Percentiles rank a stretch among this genome's conserved stretches.
These are phyloP conservation scores for Dipodomys stephensi DNA, from an alignment of 2,113 vertebrate genomes.

Conservation along the genomic window DNA sequence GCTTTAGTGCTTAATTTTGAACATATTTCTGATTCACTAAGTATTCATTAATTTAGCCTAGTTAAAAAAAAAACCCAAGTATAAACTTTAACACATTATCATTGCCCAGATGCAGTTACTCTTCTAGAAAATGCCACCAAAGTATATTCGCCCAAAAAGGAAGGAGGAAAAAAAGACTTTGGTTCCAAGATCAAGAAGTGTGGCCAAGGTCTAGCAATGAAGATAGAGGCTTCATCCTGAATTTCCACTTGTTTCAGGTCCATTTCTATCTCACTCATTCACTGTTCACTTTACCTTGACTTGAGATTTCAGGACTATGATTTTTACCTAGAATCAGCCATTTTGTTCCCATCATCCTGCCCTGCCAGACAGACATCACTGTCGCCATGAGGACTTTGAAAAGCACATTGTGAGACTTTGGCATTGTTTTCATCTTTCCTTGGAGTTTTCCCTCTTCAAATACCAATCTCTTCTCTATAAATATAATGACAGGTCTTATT, in stretches of 20 bases:
- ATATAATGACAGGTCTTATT: slow-evolving; percentile 43
- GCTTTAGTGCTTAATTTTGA: not conserved
- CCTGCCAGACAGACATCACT: not conserved
- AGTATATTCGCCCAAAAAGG: not conserved
- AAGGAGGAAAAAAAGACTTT: not conserved
- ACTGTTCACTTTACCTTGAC: slow-evolving; percentile 20
- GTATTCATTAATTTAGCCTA: slow-evolving; percentile 7
- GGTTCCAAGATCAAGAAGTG: not conserved
- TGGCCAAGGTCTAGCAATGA: not conserved
- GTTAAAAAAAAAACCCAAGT: not conserved
- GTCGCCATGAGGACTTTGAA: not conserved
- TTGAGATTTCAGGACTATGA: not conserved
- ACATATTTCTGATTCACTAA: slow-evolving; percentile 30
- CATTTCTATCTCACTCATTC: slow-evolving; percentile 4
- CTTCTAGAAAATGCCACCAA: not conserved
- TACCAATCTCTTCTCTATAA: slow-evolving; percentile 46
- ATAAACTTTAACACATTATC: not conserved
- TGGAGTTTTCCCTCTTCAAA: slow-evolving; percentile 9
- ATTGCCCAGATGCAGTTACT: not conserved
- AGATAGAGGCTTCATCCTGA: not conserved
- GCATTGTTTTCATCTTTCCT: slow-evolving; percentile 4
- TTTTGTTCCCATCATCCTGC: not conserved
- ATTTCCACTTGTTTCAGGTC: slow-evolving; percentile 13
- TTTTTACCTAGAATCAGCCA: not conserved
- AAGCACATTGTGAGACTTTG: not conserved